phyloP scores from a whole-genome alignment of 2,113 vertebrate genomes.

The Daubentonia madagascariensis region DNA sequence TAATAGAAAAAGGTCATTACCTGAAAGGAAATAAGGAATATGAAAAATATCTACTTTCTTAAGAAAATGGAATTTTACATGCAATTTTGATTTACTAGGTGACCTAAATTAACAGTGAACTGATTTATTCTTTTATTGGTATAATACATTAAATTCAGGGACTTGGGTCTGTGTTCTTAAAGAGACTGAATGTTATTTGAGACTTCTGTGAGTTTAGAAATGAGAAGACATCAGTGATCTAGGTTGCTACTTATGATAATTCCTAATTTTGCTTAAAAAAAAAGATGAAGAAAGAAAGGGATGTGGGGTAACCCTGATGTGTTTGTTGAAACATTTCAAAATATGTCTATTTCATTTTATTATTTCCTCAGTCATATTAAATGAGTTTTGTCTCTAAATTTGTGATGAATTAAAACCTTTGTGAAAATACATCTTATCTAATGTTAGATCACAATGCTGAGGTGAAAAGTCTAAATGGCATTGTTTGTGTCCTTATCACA shows the following conservation, averaged over 20 bases:
- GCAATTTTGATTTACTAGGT: slow-evolving; percentile 23
- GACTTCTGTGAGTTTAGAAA: not conserved
- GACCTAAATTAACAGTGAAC: not conserved
- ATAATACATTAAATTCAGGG: not conserved
- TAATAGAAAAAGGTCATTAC: not conserved
- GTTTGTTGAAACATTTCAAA: slow-evolving; percentile 39
- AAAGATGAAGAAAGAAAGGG: not conserved
- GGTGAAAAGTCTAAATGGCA: not conserved
- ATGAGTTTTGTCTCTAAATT: slow-evolving; percentile 1
- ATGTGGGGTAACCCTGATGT: not conserved
- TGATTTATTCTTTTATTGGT: not conserved
- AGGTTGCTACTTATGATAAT: not conserved
- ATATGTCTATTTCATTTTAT: not conserved
- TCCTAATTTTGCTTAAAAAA: not conserved
- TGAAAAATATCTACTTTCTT: not conserved
- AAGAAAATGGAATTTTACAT: slow-evolving; percentile 16
- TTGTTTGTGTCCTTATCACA: not conserved
- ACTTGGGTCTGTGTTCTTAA: not conserved
- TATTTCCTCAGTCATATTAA: not conserved
- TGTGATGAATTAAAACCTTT: not conserved
- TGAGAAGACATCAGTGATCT: not conserved
- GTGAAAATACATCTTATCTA: not conserved
- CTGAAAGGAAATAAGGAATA: not conserved
- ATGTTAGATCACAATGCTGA: not conserved
- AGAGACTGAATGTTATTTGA: not conserved